Percentiles rank a stretch among this genome's conserved stretches.
Evolutionary conservation across 2,797 vertebrate genomes (phyloP).

Genomic region (Streptopelia turtur): DNA sequence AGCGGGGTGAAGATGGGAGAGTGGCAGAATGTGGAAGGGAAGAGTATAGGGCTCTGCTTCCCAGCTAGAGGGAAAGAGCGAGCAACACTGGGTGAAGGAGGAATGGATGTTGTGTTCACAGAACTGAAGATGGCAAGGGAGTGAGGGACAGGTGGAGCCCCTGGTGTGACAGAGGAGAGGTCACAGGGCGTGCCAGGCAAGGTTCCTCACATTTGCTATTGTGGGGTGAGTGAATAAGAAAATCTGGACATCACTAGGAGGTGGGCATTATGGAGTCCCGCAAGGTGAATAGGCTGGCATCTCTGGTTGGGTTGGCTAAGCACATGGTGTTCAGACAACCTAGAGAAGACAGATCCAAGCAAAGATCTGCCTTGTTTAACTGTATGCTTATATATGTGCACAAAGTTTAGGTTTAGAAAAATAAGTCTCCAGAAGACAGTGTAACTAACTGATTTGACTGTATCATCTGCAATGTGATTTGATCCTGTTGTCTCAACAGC

Average conservation of each 20-base stretch:
- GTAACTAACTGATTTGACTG: not conserved
- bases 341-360: not conserved
- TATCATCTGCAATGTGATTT: not conserved
- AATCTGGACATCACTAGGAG: not conserved
- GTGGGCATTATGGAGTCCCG: not conserved
- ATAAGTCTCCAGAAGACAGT: not conserved
- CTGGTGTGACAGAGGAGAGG: not conserved
- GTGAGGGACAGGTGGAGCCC: not conserved
- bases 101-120: not conserved
- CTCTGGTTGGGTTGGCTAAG: not conserved
- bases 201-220: not conserved
- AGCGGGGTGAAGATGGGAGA: not conserved
- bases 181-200: not conserved
- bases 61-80: not conserved
- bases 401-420: not conserved
- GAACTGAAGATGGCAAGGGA: not conserved
- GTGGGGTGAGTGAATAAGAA: not conserved
- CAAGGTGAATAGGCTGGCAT: accelerated
- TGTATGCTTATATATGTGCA: not conserved
- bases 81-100: not conserved
- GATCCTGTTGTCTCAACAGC: not conserved
- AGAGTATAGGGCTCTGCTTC: not conserved
- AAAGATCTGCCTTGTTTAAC: not conserved
- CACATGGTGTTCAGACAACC: not conserved
- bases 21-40: not conserved